These are phyloP conservation scores for Pseudococcus longispinus DNA, from an alignment of 2,888 invertebrate species.

Conservation along the genomic window DNA sequence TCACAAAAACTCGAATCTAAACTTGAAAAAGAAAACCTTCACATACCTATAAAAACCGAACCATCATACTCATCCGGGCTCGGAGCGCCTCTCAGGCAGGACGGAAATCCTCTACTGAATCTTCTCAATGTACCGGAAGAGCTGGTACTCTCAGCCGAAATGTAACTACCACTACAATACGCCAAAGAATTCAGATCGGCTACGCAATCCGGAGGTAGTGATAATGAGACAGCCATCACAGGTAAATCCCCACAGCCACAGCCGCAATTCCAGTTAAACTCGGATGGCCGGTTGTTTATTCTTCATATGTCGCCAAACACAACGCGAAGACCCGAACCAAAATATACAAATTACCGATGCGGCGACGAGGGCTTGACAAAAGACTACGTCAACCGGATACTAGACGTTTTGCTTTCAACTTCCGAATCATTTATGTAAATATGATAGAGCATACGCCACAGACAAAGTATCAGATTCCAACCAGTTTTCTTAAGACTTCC, in stretches of 20 bases:
- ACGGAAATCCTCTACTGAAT: slow-evolving; percentile 73
- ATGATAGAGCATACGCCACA: neutral
- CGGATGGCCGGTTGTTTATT: slow-evolving; percentile 11
- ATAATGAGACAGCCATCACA: slow-evolving; percentile 28
- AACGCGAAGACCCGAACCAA: neutral
- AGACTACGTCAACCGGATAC: slow-evolving; percentile 36
- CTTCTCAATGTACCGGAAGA: slow-evolving; percentile 63
- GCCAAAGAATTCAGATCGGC: slow-evolving; percentile 30
- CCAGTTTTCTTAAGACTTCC: neutral
- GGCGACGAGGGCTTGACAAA: slow-evolving; percentile 1
- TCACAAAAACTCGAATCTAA: neutral
- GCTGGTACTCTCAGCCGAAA: slow-evolving; percentile 45
- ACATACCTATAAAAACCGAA: slow-evolving; percentile 22
- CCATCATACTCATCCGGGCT: slow-evolving; percentile 61
- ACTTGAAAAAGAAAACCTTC: neutral
- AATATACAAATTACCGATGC: neutral
- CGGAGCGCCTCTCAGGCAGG: slow-evolving; percentile 71
- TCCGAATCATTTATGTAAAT: neutral
- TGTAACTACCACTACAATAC: slow-evolving; percentile 36
- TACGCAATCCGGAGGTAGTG: slow-evolving; percentile 42
- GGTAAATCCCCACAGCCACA: neutral
- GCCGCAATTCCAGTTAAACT: slow-evolving; percentile 18
- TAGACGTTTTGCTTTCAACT: slow-evolving; percentile 4
- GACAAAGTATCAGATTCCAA: slow-evolving; percentile 1
- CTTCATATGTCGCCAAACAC: neutral